phyloP scores from a whole-genome alignment of 2,797 vertebrate species.

The Myotis vivesi region DNA sequence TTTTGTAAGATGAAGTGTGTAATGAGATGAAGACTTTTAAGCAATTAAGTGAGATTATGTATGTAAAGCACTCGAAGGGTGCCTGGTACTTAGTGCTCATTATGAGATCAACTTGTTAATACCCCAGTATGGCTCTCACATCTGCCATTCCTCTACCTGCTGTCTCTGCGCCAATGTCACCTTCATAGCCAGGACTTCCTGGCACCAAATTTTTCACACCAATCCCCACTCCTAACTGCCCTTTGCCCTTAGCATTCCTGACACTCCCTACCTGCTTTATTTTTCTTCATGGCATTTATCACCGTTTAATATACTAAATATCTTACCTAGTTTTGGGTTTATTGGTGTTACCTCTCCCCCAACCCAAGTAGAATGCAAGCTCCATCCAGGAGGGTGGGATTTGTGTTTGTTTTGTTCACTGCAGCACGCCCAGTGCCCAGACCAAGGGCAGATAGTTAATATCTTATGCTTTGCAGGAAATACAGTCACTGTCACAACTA shows the following conservation, averaged over 20 bases:
- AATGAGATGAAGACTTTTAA: not conserved
- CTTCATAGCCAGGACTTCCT: not conserved
- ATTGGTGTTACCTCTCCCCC: not conserved
- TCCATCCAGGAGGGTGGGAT: not conserved
- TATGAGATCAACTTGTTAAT: not conserved
- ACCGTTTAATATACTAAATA: not conserved
- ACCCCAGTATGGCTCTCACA: not conserved
- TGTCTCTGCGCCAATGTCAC: not conserved
- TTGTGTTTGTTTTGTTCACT: not conserved
- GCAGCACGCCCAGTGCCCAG: not conserved
- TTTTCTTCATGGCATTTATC: not conserved
- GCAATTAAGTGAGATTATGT: not conserved
- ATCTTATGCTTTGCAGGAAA: not conserved
- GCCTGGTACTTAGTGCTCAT: not conserved
- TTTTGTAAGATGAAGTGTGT: not conserved
- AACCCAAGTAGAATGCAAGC: not conserved
- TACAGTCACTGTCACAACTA: not conserved
- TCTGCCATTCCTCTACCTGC: not conserved
- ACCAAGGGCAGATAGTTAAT: not conserved
- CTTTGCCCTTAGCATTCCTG: no score
- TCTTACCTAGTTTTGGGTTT: not conserved
- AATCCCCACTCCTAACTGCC: not conserved
- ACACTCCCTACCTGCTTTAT: not conserved
- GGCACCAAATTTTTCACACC: not conserved
- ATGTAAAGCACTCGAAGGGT: not conserved